Evolutionary conservation across 2,888 invertebrate genomes (phyloP), one percentile per base, ranked within the genome.

Genomic region (Octonoba sinensis): DNA sequence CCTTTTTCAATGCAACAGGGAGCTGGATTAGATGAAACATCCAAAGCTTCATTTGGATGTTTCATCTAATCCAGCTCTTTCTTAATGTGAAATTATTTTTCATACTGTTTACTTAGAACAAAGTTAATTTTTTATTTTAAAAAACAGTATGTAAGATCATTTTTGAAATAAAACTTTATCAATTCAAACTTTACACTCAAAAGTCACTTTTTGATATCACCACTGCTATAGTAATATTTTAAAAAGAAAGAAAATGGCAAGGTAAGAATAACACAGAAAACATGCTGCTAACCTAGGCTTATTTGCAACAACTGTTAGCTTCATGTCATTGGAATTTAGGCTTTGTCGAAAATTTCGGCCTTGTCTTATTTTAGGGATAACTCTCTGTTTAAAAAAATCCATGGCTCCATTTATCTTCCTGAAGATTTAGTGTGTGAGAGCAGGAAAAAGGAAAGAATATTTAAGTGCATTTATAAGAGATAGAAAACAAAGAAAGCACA

Each of bases 381-480:
- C 70, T 70, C 77, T 76, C 46, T 82, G 79, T 54, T 78, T 84
- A 54, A 84, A 57, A 72, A 84, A 84, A 66, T 77, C 84, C 77
- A 84, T 79, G 54, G 84, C 84, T 77, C 82, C 84, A 60, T 81
- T 84, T 59, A 84, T 82, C 72, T 78, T 84, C 70, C 84, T 84
- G 64, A 1, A 46, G 44, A 22, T 65, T n/a, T 36, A 36, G 36
- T 36, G 36, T 11, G 36, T 44, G 79, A 20, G 51, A 22, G 20
- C 67, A 81, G n/a, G 20, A 57, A 57, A 46, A 69, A 46, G 12
- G 18, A 62, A 62, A 24, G 20, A 62, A 46, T 44, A 62, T 36
- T 60, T 60, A 60, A 57, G 13, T 13, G 22, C 44, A 44, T 36
- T 11, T 36, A 27, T 3, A 36, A 11, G 36, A 36, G 36, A 36